Base-by-base conservation (phyloP, 2,797 vertebrate species). In the Falco cherrug region DNA sequence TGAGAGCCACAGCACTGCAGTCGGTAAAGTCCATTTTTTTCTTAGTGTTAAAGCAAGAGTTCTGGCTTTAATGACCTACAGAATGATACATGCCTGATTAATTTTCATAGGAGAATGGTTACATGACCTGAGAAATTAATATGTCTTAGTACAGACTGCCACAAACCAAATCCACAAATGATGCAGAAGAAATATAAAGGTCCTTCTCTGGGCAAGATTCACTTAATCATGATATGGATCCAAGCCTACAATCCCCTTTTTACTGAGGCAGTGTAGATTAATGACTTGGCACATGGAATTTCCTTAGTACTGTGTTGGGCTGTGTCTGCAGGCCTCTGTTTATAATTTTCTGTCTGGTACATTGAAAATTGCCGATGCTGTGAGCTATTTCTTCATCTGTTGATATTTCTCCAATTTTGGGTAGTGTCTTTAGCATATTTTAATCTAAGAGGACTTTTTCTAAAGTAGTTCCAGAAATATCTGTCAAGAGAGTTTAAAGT, bases 381-480 rank as follows among this genome's bases (percentile, higher is more conserved):
- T 85, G 11, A 87, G 39, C 47, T 89, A 28, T 75, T 94, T 95
- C 79, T 92, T 93, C 59, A 79, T 56, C 33, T 33, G 63, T 11
- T 90, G 59, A 74, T 51, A 82, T 82, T 90, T 95, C 69, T 45
- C 37, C 35, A 63, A 1, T 67, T 90, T 81, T 64, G 43, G 68
- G 60, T 45, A 88, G 31, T 51, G 37, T 88, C 86, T 95, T 97
- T 93, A 78, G n/a, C 67, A 83, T 92, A 69, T 59, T 95, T 83
- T 83, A 33, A 33, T 67, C 45, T 69, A 61, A 71, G 75, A 84
- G 50, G 48, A 76, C 54, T 95, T 73, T 75, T 85, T 37, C 16
- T 67, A 50, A 65, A 68, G 71, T 80, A 71, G 64, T 82, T 94
- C 70, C 51, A 78, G 73, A 92, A 96, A 89, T 92, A 69, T 21